These are phyloP conservation scores for Sebastes kiyomatsui DNA, from an alignment of 2,797 vertebrate species.

Conservation along the genomic window DNA sequence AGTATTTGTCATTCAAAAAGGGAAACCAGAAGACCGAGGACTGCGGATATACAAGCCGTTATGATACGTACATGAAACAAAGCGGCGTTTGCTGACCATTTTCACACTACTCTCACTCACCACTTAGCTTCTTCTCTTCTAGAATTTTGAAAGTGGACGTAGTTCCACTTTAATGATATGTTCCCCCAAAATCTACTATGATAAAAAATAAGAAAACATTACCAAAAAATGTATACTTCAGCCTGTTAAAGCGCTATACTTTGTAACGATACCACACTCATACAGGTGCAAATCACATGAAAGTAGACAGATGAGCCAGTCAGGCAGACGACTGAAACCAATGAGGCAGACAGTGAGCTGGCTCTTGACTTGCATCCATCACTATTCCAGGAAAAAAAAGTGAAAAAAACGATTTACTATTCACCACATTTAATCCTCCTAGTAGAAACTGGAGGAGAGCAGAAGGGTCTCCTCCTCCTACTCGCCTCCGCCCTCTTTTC, in stretches of 20 bases:
- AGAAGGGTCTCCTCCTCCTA: conserved; percentile 15
- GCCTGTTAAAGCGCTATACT: background rate
- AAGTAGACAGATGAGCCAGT: conserved; percentile 26
- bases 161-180: background rate
- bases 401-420: conserved; percentile 6
- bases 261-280: background rate
- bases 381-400: conserved; percentile 9
- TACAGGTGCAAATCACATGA: conserved; percentile 31
- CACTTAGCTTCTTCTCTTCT: too few species aligned
- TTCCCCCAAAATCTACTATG: background rate
- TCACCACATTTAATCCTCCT: conserved; percentile 31
- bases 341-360: conserved; percentile 33
- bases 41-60: too few species aligned
- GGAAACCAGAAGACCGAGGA: too few species aligned
- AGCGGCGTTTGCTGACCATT: too few species aligned
- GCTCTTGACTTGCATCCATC: conserved; percentile 16
- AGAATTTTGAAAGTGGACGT: too few species aligned
- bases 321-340: conserved; percentile 43
- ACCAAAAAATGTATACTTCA: background rate
- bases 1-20: too few species aligned
- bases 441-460: conserved; percentile 16
- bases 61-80: too few species aligned
- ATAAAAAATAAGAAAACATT: background rate
- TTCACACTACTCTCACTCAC: too few species aligned
- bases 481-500: conserved; percentile 21